These are phyloP conservation scores for Eledona agricola DNA, from an alignment of 2,888 invertebrate species.

Conservation along the genomic window DNA sequence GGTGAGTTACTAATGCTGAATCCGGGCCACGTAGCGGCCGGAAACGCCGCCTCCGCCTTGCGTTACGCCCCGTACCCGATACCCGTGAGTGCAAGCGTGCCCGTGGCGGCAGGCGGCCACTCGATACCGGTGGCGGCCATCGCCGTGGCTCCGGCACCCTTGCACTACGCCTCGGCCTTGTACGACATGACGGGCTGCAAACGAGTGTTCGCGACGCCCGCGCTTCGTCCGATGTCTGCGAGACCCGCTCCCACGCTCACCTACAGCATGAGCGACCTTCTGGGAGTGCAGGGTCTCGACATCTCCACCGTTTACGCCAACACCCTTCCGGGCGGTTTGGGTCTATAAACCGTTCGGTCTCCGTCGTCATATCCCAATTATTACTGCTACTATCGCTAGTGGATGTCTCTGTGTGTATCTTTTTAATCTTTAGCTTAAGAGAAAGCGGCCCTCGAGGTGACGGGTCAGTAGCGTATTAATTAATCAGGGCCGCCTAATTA, in stretches of 20 bases:
- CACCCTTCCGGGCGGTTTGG: slow-evolving; percentile 72
- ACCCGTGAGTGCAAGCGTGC: slow-evolving; percentile 52
- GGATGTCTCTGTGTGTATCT: background rate
- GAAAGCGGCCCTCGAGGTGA: too few relatives aligned
- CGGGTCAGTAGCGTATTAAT: too few relatives aligned
- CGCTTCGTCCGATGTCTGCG: slow-evolving; percentile 62
- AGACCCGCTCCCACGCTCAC: slow-evolving; percentile 69
- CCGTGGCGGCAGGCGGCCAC: slow-evolving; percentile 47
- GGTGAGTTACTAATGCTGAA: slow-evolving; percentile 95
- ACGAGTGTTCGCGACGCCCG: slow-evolving; percentile 64
- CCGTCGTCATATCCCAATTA: background rate
- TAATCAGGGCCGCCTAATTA: too few relatives aligned
- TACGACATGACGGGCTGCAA: slow-evolving; percentile 67
- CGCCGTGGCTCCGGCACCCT: slow-evolving; percentile 58
- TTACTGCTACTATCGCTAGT: slow-evolving; percentile 1
- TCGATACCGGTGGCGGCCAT: slow-evolving; percentile 57
- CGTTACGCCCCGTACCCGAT: slow-evolving; percentile 70
- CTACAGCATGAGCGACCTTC: slow-evolving; percentile 75
- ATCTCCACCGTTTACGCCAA: slow-evolving; percentile 77
- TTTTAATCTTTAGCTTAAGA: too few relatives aligned
- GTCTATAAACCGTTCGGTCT: slow-evolving; percentile 66
- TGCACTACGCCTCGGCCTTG: slow-evolving; percentile 60
- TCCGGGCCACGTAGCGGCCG: slow-evolving; percentile 64
- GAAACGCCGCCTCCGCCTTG: slow-evolving; percentile 66
- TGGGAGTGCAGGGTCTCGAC: slow-evolving; percentile 76